A percentile compares a stretch with the other conserved stretches of the same genome.
These are phyloP conservation scores for Ephialtes manifestator DNA, from an alignment of 2,888 invertebrate genomes.

Conservation along the genomic window DNA sequence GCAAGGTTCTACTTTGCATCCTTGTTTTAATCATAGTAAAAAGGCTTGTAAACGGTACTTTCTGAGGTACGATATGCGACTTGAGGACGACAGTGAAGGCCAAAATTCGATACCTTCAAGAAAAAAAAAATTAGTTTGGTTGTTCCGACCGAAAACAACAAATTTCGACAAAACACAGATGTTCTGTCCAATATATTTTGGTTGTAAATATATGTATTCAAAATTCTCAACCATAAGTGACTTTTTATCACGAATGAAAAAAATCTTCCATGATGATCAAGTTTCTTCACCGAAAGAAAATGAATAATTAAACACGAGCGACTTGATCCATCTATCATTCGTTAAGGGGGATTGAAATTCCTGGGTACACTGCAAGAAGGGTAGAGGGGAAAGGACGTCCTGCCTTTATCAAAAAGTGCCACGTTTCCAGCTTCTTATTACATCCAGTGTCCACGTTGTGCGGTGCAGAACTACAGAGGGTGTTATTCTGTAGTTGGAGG, in stretches of 20 bases:
- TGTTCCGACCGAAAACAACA: too few relatives aligned
- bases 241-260: neutral
- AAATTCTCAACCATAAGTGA: neutral
- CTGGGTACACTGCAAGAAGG: neutral
- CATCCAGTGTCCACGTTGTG: constrained; percentile 6
- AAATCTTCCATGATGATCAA: neutral
- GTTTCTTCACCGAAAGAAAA: neutral
- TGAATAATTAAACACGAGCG: constrained; percentile 12
- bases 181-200: too few relatives aligned
- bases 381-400: neutral
- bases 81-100: too few relatives aligned
- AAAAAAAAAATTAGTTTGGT: too few relatives aligned
- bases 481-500: constrained; percentile 44
- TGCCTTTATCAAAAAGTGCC: constrained; percentile 40
- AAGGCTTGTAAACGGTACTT: too few relatives aligned
- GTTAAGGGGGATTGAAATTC: constrained; percentile 10
- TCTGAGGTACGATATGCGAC: too few relatives aligned
- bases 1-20: too few relatives aligned
- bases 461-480: constrained; percentile 2
- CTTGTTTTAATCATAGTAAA: too few relatives aligned
- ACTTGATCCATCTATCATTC: neutral
- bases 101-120: too few relatives aligned
- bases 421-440: constrained; percentile 26
- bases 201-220: too few relatives aligned
- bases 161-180: too few relatives aligned